phyloP scores from a whole-genome alignment of 2,113 vertebrate genomes.

The Misgurnus mizolepis region DNA sequence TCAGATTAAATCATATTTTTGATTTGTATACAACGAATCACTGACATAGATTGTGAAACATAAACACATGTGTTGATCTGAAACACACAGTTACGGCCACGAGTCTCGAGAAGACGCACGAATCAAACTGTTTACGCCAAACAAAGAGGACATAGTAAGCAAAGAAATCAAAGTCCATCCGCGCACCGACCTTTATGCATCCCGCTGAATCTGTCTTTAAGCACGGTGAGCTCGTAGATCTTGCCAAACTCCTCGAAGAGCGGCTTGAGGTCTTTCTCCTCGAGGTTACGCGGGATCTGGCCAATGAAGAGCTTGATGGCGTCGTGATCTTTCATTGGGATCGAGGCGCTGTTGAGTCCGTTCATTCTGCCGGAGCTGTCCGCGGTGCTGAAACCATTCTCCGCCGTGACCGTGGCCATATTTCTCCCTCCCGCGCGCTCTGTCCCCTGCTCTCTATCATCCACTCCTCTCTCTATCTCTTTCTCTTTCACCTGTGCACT shows the following conservation, averaged over 20 bases:
- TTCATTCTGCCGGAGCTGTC: constrained; percentile 90
- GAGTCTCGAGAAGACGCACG: neutral
- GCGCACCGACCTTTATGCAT: constrained; percentile 96
- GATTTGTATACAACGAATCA: neutral
- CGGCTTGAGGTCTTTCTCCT: constrained; percentile 96
- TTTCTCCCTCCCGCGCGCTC: constrained; percentile 68
- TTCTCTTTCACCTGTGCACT: constrained; percentile 41
- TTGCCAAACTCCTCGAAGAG: constrained; percentile 98
- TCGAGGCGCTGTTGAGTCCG: constrained; percentile 83
- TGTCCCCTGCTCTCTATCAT: constrained; percentile 54
- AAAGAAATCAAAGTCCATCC: constrained; percentile 34
- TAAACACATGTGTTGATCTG: neutral
- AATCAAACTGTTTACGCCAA: neutral
- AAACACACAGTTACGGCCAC: neutral
- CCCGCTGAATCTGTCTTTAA: constrained; percentile 97
- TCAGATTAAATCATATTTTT: neutral
- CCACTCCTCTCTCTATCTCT: constrained; percentile 44
- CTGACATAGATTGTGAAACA: neutral
- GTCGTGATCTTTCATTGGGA: constrained; percentile 98
- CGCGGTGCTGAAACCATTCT: constrained; percentile 88
- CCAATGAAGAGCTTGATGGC: constrained; percentile 99
- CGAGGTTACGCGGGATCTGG: constrained; percentile 95
- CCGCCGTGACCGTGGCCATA: constrained; percentile 84
- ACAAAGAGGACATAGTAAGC: neutral
- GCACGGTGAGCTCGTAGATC: constrained; percentile 98